These are phyloP conservation scores for Gnathonemus longibarbis DNA, from an alignment of 2,113 vertebrate genomes.

Conservation along the genomic window DNA sequence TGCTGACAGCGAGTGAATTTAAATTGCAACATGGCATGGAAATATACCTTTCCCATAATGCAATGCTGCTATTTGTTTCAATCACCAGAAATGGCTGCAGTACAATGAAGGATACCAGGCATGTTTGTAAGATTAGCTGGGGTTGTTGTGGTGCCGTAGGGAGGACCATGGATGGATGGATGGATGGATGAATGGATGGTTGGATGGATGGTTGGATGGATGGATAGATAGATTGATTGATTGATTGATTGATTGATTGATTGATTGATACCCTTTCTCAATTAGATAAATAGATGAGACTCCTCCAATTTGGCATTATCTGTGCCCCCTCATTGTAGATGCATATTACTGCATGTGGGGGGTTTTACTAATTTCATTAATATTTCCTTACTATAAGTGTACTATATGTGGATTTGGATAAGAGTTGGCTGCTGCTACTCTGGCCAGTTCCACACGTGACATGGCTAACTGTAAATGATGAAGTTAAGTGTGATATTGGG, in stretches of 20 bases:
- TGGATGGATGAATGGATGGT: too few relatives aligned
- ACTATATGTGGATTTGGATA: background rate
- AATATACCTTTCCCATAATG: background rate
- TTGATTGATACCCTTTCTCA: too few relatives aligned
- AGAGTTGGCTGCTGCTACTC: background rate
- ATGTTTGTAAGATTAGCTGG: background rate
- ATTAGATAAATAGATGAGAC: background rate
- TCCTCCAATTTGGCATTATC: background rate
- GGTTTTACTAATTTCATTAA: background rate
- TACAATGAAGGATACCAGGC: background rate
- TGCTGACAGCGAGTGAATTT: background rate
- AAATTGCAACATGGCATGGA: background rate
- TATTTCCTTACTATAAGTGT: background rate
- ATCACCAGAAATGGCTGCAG: background rate
- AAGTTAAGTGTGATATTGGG: background rate
- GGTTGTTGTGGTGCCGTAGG: background rate
- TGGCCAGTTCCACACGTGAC: background rate
- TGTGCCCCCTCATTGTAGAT: background rate
- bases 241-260: too few relatives aligned
- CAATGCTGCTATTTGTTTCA: background rate
- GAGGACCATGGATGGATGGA: background rate
- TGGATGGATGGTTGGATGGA: background rate
- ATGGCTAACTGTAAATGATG: background rate
- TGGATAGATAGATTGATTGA: fast-evolving
- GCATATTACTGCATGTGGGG: background rate